These are phyloP conservation scores for Rutilus rutilus DNA, from an alignment of 2,113 vertebrate species.

Conservation along the genomic window DNA sequence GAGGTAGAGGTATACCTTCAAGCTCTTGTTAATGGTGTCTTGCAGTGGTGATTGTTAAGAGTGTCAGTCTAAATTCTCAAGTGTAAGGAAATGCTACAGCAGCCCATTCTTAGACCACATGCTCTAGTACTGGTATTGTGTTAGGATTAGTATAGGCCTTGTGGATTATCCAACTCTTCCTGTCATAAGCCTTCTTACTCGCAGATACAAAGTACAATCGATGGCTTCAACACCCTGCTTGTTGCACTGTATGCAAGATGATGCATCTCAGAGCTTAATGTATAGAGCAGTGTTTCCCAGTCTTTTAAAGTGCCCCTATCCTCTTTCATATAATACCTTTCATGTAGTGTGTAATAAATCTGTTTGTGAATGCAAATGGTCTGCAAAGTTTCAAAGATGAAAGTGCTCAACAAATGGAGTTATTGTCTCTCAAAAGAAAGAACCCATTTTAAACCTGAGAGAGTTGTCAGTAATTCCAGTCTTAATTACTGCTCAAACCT, in stretches of 20 bases:
- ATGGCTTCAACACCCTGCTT: background rate
- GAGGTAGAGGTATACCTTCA: background rate
- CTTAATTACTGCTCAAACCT: no score
- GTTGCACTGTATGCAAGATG: background rate
- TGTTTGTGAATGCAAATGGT: no score
- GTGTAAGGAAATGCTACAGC: background rate
- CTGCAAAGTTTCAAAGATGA: no score
- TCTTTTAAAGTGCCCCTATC: background rate
- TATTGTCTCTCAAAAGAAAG: no score
- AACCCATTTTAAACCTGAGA: no score
- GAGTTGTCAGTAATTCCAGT: no score
- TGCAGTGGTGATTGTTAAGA: background rate
- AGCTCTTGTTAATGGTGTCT: background rate
- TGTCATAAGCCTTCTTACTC: background rate
- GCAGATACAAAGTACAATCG: background rate
- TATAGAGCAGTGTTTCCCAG: background rate
- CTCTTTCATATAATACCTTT: no score
- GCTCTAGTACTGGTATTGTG: background rate
- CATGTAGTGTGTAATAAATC: no score
- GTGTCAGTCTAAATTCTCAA: background rate
- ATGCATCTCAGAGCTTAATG: background rate
- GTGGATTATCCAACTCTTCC: slow-evolving; percentile 6
- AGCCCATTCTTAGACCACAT: background rate
- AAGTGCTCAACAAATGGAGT: no score
- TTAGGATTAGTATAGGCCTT: background rate